Conservation (phyloP, 2,113 vertebrate genomes). For the Amphiprion ocellaris region DNA sequence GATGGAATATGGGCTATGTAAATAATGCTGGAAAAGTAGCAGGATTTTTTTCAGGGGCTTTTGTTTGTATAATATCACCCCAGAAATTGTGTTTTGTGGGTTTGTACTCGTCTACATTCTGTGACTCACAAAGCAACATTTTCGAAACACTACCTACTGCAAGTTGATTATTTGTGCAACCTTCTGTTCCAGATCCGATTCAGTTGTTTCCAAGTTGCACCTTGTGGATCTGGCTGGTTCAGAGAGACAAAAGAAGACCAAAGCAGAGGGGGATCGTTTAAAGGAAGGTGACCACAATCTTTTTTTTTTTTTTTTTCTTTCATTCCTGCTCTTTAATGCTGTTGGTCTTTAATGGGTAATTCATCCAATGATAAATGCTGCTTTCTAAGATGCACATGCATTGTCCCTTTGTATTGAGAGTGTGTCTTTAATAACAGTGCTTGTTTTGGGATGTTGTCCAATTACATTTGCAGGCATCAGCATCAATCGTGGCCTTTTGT, state of each 20-base stretch:
- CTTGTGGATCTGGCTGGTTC: constrained; percentile 97
- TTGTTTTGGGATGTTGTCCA: constrained; percentile 29
- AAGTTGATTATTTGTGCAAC: constrained; percentile 8
- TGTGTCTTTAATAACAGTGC: background rate
- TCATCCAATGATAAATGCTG: background rate
- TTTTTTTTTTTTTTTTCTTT: background rate
- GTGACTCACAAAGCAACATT: background rate
- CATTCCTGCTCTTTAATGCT: too few species aligned
- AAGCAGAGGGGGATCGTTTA: constrained; percentile 95
- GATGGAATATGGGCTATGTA: background rate
- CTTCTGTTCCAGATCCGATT: constrained; percentile 70
- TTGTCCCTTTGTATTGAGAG: background rate
- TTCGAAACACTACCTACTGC: background rate
- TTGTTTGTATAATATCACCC: background rate
- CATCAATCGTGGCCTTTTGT: constrained; percentile 95
- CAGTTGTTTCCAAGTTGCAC: constrained; percentile 90
- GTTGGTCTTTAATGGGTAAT: background rate
- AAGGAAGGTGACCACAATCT: constrained; percentile 90
- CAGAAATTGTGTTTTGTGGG: background rate
- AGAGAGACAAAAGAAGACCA: constrained; percentile 98
- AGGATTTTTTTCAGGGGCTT: background rate
- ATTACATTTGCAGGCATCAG: constrained; percentile 89
- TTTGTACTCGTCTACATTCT: background rate
- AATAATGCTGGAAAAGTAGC: background rate
- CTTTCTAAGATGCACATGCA: background rate